Evolutionary conservation across 1,140 invertebrate species (phyloP).

Genomic region (Drosophila repletoides): DNA sequence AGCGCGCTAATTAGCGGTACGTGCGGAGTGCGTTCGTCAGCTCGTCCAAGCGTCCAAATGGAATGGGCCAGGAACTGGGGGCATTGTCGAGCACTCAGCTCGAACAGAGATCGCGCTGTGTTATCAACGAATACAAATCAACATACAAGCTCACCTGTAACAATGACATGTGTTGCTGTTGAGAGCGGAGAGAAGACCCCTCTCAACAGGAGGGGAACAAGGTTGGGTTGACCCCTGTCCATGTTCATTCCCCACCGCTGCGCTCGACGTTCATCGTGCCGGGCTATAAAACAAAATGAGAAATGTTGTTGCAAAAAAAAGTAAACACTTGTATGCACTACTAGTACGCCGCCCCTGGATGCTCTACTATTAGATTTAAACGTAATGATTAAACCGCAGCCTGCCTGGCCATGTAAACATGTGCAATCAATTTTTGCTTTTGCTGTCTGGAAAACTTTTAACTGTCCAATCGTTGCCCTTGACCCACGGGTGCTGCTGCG

Average conservation of each 20-base stretch:
- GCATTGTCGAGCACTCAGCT: slow-evolving; percentile 24
- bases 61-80: background rate
- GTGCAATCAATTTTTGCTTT: slow-evolving; percentile 56
- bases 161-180: slow-evolving; percentile 67
- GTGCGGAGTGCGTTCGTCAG: slow-evolving; percentile 74
- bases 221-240: slow-evolving; percentile 49
- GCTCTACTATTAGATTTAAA: slow-evolving; percentile 72
- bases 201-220: slow-evolving; percentile 27
- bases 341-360: no score
- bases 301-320: slow-evolving; percentile 71
- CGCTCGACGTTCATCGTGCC: slow-evolving; percentile 20
- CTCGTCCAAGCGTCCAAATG: slow-evolving; percentile 44
- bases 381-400: slow-evolving; percentile 70
- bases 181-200: slow-evolving; percentile 28
- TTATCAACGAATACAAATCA: slow-evolving; percentile 72
- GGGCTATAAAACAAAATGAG: slow-evolving; percentile 73
- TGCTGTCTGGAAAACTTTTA: slow-evolving; percentile 50
- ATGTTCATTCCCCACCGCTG: background rate
- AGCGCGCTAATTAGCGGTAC: slow-evolving; percentile 72
- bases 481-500: slow-evolving; percentile 39
- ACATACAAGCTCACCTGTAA: slow-evolving; percentile 66
- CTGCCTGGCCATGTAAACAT: no score
- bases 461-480: slow-evolving; percentile 57
- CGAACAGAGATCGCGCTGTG: slow-evolving; percentile 29
- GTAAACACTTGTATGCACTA: slow-evolving; percentile 42